Conservation (phyloP, 1,140 invertebrate species). For the Drosophila bifasciata region DNA sequence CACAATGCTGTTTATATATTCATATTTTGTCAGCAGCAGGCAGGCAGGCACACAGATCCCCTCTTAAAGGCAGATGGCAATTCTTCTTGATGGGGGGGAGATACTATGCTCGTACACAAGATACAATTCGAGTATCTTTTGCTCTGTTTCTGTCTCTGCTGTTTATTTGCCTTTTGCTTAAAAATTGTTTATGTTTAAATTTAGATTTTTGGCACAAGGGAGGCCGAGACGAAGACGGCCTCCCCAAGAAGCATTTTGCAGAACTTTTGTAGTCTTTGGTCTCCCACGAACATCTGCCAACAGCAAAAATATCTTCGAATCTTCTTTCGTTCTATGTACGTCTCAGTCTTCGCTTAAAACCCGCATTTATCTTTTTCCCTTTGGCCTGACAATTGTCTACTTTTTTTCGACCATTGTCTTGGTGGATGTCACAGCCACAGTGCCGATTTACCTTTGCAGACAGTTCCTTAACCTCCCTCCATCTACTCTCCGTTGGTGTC, state of each 20-base stretch:
- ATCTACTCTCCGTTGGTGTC: too few relatives aligned
- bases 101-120: too few relatives aligned
- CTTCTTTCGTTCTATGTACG: conserved; percentile 13
- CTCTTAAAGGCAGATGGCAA: conserved; percentile 52
- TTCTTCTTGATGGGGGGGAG: conserved; percentile 53
- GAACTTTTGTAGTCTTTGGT: conserved; percentile 24
- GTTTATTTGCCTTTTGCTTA: conserved; percentile 25
- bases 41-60: conserved; percentile 14
- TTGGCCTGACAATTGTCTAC: conserved; percentile 62
- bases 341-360: conserved; percentile 35
- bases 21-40: conserved; percentile 54
- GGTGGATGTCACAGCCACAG: conserved; percentile 47
- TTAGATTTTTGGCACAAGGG: conserved; percentile 62
- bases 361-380: conserved; percentile 56
- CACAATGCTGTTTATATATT: conserved; percentile 29
- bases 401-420: conserved; percentile 43
- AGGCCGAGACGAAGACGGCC: conserved; percentile 42
- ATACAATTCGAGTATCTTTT: conserved; percentile 15
- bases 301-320: conserved; percentile 42
- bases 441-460: conserved; percentile 37
- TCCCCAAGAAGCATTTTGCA: conserved; percentile 28
- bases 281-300: conserved; percentile 59
- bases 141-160: conserved; percentile 12
- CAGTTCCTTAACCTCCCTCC: conserved; percentile 54
- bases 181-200: conserved; percentile 55